phyloP scores from a whole-genome alignment of 2,888 invertebrate genomes.

The Lycaena phlaeas region DNA sequence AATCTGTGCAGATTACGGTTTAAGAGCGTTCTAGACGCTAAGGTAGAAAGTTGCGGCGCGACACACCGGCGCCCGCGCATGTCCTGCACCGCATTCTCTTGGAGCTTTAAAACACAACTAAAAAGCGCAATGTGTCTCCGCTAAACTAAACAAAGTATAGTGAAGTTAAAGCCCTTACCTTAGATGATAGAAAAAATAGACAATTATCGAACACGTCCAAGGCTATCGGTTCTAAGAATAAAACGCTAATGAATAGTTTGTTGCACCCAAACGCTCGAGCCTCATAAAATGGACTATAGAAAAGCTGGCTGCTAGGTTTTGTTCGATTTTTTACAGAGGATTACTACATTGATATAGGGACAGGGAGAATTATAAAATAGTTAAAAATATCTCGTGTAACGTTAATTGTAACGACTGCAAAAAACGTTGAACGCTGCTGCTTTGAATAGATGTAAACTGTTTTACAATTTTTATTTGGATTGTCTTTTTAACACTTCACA shows the following conservation, averaged over 20 bases:
- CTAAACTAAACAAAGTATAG: constrained; percentile 43
- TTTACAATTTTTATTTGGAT: too few species aligned
- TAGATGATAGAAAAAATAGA: constrained; percentile 46
- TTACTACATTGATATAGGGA: neutral
- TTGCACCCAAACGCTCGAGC: constrained; percentile 26
- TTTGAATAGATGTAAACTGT: too few species aligned
- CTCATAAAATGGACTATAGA: constrained; percentile 24
- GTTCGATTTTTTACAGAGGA: constrained; percentile 15
- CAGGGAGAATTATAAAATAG: neutral
- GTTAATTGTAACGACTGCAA: constrained; percentile 2
- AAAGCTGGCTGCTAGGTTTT: constrained; percentile 17
- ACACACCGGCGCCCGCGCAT: constrained; percentile 61
- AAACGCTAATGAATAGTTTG: constrained; percentile 31
- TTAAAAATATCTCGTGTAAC: neutral
- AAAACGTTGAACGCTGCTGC: too few species aligned
- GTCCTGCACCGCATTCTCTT: constrained; percentile 69
- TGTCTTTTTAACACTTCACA: too few species aligned
- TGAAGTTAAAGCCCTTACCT: constrained; percentile 31
- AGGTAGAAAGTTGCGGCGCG: constrained; percentile 72
- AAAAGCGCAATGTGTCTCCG: constrained; percentile 49
- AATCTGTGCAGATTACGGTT: constrained; percentile 66
- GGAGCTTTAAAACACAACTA: constrained; percentile 54
- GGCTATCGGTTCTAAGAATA: constrained; percentile 29
- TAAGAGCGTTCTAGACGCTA: constrained; percentile 67
- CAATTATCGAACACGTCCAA: constrained; percentile 31